Base-by-base conservation (phyloP, 2,888 invertebrate genomes). In the Phorcus lineatus region DNA sequence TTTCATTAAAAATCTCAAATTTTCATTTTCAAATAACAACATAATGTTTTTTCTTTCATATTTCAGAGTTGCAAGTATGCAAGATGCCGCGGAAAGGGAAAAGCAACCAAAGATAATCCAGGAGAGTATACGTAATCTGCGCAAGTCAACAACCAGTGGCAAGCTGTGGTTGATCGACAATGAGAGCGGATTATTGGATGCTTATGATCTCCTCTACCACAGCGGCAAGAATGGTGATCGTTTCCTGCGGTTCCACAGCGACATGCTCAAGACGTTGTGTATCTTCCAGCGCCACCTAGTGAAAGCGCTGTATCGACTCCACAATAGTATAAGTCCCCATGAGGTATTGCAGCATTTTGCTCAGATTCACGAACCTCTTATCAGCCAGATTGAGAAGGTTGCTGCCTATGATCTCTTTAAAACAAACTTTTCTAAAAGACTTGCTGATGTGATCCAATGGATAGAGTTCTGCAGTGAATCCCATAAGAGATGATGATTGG, bases 101-200 rank as follows among this genome's bases (percentile, higher is more conserved):
- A 87, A 88, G 2, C 88, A 89, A 53, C 91, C 91, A 0, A 87
- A 87, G 67, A 90, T 93, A 19, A 85, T 93, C 62, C 86, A 86
- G 13, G 92, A 93, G 77, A 88, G 90, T 22, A 91, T 93, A 24
- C 90, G 93, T 28, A 93, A 93, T 83, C 89, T 93, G 70, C 90
- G 91, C 2, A 88, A 90, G 78, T 91, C 91, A 6, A 85, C 87
- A 22, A 79, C 83, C 52, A 89, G 88, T 0, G 88, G 87, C 9
- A 91, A 91, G 79, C 86, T 93, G 17, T 93, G 93, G 93, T 86
- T 93, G 6, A 91, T 93, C 16, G 93, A 93, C 89, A 93, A 93
- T 81, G 93, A 93, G 81, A 92, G 93, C 77, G 93, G 93, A 1
- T 86, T 93, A 2, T 79, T 93, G 24, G 93, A 93, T 83, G 91